Evolutionary conservation across 2,797 vertebrate genomes (phyloP).

Genomic region (Bradypus variegatus): DNA sequence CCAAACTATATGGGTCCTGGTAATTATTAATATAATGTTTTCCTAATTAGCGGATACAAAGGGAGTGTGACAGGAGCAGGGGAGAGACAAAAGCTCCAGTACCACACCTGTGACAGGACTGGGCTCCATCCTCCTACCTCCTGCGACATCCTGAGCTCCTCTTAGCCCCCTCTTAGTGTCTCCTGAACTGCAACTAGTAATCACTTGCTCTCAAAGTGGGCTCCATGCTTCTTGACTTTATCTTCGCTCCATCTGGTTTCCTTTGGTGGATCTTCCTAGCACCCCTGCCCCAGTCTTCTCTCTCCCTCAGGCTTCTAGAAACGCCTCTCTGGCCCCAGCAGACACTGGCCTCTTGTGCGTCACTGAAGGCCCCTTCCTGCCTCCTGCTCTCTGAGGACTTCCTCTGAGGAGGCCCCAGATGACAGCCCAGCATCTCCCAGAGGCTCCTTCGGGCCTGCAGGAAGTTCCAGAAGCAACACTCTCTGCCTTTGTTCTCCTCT

Average conservation of each 20-base stretch:
- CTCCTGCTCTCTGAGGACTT: not conserved
- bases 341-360: not conserved
- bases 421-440: not conserved
- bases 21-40: not conserved
- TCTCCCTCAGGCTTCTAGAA: not conserved
- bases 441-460: not conserved
- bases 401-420: conserved; percentile 30
- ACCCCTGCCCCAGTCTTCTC: accelerated
- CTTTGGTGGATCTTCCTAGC: accelerated
- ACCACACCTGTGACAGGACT: not conserved
- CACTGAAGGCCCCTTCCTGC: conserved; percentile 43
- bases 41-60: not conserved
- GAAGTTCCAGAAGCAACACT: not conserved
- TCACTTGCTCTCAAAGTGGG: accelerated
- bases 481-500: not conserved
- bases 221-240: not conserved
- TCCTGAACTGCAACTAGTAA: accelerated
- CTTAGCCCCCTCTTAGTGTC: not conserved
- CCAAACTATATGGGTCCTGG: not conserved
- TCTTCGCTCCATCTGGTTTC: not conserved
- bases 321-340: not conserved
- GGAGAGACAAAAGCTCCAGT: not conserved
- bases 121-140: not conserved
- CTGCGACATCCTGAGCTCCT: accelerated
- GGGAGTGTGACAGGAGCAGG: not conserved